Conservation (phyloP, 2,797 vertebrate genomes). For the Mareca penelope region DNA sequence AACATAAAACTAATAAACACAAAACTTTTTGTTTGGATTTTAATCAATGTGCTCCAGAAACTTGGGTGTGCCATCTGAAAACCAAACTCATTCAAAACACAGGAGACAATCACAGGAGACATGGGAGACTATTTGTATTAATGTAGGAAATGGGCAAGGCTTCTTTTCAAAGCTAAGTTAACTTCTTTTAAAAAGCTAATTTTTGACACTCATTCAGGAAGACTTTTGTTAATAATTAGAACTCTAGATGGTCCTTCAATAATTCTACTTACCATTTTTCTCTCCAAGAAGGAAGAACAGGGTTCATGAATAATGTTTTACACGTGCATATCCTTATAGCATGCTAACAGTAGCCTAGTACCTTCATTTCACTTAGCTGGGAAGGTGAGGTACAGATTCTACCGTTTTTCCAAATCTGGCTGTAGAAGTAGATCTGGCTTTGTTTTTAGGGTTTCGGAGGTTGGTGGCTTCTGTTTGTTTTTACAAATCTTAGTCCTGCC, state of each 20-base stretch:
- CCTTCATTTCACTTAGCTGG: not conserved
- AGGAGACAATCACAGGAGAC: not conserved
- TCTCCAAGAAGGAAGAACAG: not conserved
- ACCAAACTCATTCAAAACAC: not conserved
- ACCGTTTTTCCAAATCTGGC: not conserved
- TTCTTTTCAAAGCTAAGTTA: constrained; percentile 2
- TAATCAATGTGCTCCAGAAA: not conserved
- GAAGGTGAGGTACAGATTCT: not conserved
- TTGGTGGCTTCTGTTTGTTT: not conserved
- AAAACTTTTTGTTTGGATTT: not conserved
- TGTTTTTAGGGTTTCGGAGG: not conserved
- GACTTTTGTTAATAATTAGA: not conserved
- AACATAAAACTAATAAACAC: not conserved
- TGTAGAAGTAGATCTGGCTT: not conserved
- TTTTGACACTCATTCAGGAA: constrained; percentile 11
- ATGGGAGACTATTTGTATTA: not conserved
- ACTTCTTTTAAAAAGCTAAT: not conserved
- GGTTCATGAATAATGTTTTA: not conserved
- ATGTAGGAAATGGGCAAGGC: constrained; percentile 36
- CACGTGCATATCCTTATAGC: accelerated
- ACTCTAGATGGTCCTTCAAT: not conserved
- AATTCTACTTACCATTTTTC: not conserved
- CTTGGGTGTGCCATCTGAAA: not conserved
- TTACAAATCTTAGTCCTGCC: not conserved
- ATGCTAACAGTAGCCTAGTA: not conserved